Conservation (phyloP, 2,113 vertebrate genomes). For the Cricetomys ansorgei region DNA sequence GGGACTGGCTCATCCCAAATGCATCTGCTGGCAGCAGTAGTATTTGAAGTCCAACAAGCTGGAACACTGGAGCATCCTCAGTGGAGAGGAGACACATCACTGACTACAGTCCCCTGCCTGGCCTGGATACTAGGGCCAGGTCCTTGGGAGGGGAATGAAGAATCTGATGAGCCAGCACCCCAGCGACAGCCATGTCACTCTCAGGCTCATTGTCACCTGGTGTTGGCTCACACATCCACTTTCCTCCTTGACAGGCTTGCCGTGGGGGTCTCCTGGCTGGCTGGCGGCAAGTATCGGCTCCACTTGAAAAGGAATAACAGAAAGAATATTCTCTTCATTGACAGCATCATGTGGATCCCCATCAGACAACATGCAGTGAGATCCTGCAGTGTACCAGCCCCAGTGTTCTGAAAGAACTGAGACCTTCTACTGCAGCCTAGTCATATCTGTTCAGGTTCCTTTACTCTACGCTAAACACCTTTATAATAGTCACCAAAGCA, state of each 20-base stretch:
- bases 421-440: background rate
- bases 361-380: background rate
- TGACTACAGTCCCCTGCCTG: background rate
- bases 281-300: background rate
- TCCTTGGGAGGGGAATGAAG: background rate
- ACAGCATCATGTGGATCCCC: background rate
- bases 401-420: background rate
- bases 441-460: rapidly evolving
- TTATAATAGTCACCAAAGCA: background rate
- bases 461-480: background rate
- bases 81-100: too few relatives aligned
- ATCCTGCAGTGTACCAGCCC: background rate
- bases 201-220: background rate
- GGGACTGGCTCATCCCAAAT: background rate
- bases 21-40: rapidly evolving
- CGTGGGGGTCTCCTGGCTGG: too few relatives aligned
- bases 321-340: background rate
- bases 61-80: background rate
- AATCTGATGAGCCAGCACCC: background rate
- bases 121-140: background rate
- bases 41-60: too few relatives aligned
- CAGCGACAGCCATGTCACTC: too few relatives aligned
- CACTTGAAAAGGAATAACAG: background rate
- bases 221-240: background rate
- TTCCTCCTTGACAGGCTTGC: background rate